Evolutionary conservation across 2,888 invertebrate species (phyloP), one percentile per base, ranked within the genome.

Genomic region (Holacanthella duospinosa): DNA sequence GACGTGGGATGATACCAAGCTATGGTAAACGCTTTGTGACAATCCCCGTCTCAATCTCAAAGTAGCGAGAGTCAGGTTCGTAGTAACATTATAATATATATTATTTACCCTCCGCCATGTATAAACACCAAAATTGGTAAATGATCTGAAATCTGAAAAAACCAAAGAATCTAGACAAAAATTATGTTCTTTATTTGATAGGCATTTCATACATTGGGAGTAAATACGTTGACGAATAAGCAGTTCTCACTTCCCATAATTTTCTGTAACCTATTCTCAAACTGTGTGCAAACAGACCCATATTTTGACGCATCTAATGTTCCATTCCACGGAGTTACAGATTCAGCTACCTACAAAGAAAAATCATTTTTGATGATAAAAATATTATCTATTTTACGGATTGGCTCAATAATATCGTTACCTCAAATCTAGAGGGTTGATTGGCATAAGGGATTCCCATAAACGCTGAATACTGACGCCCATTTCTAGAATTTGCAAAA

Each of bases 211-310:
- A 66, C 66, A 26, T 69, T 56, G 36, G 65, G 63, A 2, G 66
- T 60, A 48, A 67, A 69, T 1, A 69, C 67, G 44, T 69, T 69
- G 16, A 69, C 44, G 24, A 54, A 69, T 12, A 69, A 53, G 29
- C 69, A 69, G 12, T 67, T 59, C 53, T 66, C 69, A n/a, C 29
- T 28, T 19, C 66, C 69, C 44, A 59, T 62, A 16, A 56, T 26
- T 29, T 6, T 24, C 29, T 58, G 29, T 1, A 43, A 59, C 4
- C 58, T 29, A 19, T 62, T 29, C 27, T 65, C 65, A 21, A 65
- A 62, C 55, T 69, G 69, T 12, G 62, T 36, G 53, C 69, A 69
- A 12, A 62, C 60, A 16, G 61, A 26, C 25, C 62, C 63, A 44
- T 63, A 67, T 1, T 64, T 43, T 2, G 63, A 62, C 1, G 64